phyloP scores from a whole-genome alignment of 2,888 invertebrate species.

The Tenthredo distinguenda region DNA sequence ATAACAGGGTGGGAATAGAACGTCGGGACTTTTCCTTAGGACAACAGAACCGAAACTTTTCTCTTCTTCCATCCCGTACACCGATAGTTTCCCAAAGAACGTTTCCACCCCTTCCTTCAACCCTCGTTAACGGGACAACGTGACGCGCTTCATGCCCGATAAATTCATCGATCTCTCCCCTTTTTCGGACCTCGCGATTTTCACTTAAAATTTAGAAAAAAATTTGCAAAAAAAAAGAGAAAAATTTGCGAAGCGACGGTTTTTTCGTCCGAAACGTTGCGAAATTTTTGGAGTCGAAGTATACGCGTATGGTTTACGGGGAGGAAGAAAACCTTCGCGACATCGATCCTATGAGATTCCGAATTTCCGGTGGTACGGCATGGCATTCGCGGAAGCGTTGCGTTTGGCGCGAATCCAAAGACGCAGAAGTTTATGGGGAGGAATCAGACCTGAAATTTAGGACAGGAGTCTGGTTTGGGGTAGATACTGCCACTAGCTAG shows the following conservation, averaged over 20 bases:
- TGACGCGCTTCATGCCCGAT: background rate
- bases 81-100: background rate
- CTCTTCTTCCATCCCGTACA: background rate
- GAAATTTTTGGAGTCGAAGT: background rate
- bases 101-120: slow-evolving; percentile 12
- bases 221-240: too few species aligned
- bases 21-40: background rate
- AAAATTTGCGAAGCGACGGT: too few species aligned
- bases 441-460: slow-evolving; percentile 56
- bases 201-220: background rate
- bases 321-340: background rate
- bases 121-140: background rate
- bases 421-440: slow-evolving; percentile 52
- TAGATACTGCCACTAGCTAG: slow-evolving; percentile 51
- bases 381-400: background rate
- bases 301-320: background rate
- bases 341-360: slow-evolving; percentile 12
- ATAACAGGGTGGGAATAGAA: background rate
- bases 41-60: background rate
- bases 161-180: background rate
- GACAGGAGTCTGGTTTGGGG: background rate
- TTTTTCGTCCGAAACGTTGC: too few species aligned
- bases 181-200: background rate
- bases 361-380: background rate
- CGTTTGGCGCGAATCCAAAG: slow-evolving; percentile 61